These are phyloP conservation scores for Petrocephalus microphthalmus DNA, from an alignment of 2,113 vertebrate genomes.

Conservation along the genomic window DNA sequence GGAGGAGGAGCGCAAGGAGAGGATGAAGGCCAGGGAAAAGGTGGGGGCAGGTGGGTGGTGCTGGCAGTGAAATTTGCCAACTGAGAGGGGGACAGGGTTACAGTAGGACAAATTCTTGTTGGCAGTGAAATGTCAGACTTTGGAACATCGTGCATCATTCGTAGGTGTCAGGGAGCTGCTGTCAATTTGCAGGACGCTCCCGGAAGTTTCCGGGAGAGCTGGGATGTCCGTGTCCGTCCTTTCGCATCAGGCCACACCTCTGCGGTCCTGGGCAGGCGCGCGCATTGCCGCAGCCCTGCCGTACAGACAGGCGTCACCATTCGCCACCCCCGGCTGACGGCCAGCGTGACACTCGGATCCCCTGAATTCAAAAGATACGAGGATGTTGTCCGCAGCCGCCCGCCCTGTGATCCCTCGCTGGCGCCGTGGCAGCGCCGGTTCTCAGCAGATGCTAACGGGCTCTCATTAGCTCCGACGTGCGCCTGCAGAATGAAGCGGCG, in stretches of 20 bases:
- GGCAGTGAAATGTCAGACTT: background rate
- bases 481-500: background rate
- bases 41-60: background rate
- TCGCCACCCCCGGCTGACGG: background rate
- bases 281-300: background rate
- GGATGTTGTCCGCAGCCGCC: background rate
- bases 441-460: background rate
- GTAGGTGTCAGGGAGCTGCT: background rate
- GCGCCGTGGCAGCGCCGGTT: background rate
- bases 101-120: background rate
- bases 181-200: background rate
- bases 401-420: background rate
- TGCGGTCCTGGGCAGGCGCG: background rate
- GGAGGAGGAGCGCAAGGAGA: slow-evolving; percentile 61
- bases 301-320: background rate
- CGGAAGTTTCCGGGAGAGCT: background rate
- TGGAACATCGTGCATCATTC: background rate
- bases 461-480: background rate
- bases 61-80: background rate
- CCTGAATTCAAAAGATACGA: background rate
- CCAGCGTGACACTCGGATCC: background rate
- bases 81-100: background rate
- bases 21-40: slow-evolving; percentile 54
- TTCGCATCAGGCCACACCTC: background rate
- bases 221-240: background rate